phyloP scores from a whole-genome alignment of 2,888 invertebrate species.

The Chymomyza fuscimana region DNA sequence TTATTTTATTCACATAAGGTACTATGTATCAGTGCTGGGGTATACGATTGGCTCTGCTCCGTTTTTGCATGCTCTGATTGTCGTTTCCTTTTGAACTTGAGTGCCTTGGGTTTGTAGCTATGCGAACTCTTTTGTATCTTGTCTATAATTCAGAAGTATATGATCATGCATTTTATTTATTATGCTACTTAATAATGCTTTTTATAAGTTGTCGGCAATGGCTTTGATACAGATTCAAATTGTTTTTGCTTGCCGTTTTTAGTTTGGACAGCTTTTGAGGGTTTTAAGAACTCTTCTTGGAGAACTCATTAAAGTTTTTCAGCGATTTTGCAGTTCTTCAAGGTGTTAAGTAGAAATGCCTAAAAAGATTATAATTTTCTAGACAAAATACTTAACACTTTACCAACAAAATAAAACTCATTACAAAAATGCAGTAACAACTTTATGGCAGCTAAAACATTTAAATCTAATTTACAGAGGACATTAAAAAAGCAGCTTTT shows the following conservation, averaged over 20 bases:
- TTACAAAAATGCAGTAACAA: constrained; percentile 61
- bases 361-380: constrained; percentile 56
- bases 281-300: constrained; percentile 27
- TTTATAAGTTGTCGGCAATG: not conserved
- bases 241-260: constrained; percentile 27
- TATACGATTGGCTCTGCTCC: constrained; percentile 35
- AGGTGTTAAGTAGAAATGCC: constrained; percentile 44
- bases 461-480: constrained; percentile 69
- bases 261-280: constrained; percentile 31
- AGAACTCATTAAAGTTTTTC: constrained; percentile 61
- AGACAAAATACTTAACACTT: constrained; percentile 23
- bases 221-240: not conserved
- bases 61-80: constrained; percentile 52
- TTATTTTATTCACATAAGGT: constrained; percentile 40
- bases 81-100: constrained; percentile 57
- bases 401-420: constrained; percentile 46
- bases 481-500: constrained; percentile 41
- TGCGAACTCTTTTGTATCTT: constrained; percentile 23
- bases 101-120: constrained; percentile 37
- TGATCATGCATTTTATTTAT: constrained; percentile 39
- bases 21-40: constrained; percentile 16
- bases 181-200: constrained; percentile 29
- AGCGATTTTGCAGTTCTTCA: constrained; percentile 13
- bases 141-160: constrained; percentile 20
- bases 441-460: constrained; percentile 67